phyloP scores from a whole-genome alignment of 2,797 vertebrate species.

The Ciconia nigra region DNA sequence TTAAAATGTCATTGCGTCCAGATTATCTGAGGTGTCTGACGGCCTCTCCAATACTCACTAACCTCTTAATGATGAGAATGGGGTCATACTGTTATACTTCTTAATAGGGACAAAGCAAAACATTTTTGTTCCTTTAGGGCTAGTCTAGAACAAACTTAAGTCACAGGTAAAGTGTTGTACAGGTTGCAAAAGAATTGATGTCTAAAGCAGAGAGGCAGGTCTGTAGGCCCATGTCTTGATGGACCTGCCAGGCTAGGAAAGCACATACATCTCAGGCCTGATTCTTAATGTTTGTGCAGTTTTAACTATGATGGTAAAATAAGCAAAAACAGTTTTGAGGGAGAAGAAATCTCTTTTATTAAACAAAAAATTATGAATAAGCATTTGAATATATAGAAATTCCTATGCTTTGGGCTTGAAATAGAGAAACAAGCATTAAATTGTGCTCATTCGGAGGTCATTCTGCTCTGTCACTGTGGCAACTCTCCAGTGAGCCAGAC shows the following conservation, averaged over 20 bases:
- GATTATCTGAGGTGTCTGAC: not conserved
- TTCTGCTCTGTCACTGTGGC: not conserved
- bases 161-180: not conserved
- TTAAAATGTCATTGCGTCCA: not conserved
- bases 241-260: not conserved
- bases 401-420: not conserved
- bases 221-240: not conserved
- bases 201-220: not conserved
- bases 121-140: fast-evolving
- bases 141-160: not conserved
- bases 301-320: not conserved
- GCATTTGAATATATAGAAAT: not conserved
- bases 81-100: not conserved
- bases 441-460: not conserved
- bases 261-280: not conserved
- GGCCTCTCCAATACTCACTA: not conserved
- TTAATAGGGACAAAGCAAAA: not conserved
- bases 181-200: not conserved
- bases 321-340: not conserved
- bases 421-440: not conserved
- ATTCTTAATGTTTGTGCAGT: not conserved
- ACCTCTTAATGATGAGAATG: not conserved
- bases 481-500: not conserved
- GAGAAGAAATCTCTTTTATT: not conserved
- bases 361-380: not conserved